Percentiles rank a stretch among this genome's conserved stretches.
Evolutionary conservation across 64 coral and sea anemone genomes (phyloP).

Genomic region (Montipora capricornis): DNA sequence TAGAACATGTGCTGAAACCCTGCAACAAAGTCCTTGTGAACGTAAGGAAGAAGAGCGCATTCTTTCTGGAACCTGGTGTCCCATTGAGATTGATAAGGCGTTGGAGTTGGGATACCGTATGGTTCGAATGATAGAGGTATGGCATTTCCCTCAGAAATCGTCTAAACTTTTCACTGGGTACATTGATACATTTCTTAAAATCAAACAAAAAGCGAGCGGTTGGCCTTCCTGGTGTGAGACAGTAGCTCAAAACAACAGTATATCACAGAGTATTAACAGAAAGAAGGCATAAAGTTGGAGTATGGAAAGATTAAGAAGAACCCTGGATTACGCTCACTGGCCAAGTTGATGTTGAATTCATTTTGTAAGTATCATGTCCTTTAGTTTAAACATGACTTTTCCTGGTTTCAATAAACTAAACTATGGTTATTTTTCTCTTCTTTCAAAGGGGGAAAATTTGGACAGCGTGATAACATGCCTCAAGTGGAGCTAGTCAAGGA

Average conservation of each 20-base stretch:
- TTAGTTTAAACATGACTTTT: too few relatives aligned
- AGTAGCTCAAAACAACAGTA: conserved; percentile 1
- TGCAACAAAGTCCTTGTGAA: not conserved
- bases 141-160: conserved; percentile 26
- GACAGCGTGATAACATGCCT: too few relatives aligned
- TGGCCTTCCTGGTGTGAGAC: conserved; percentile 9
- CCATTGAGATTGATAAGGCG: not conserved
- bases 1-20: not conserved
- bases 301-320: conserved; percentile 14
- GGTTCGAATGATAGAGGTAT: conserved; percentile 24
- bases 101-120: conserved; percentile 45
- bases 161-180: conserved; percentile 21
- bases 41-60: conserved; percentile 23
- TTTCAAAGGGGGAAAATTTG: too few relatives aligned
- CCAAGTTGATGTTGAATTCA: not conserved
- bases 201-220: conserved; percentile 44
- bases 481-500: too few relatives aligned
- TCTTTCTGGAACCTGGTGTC: not conserved
- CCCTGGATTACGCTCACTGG: not conserved
- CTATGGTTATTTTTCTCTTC: too few relatives aligned
- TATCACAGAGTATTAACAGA: not conserved
- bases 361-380: too few relatives aligned
- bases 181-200: conserved; percentile 27
- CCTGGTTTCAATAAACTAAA: too few relatives aligned
- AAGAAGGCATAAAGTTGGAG: conserved; percentile 17